Evolutionary conservation across 2,113 vertebrate species (phyloP), one percentile per base, ranked within the genome.

Genomic region (Antennarius striatus): DNA sequence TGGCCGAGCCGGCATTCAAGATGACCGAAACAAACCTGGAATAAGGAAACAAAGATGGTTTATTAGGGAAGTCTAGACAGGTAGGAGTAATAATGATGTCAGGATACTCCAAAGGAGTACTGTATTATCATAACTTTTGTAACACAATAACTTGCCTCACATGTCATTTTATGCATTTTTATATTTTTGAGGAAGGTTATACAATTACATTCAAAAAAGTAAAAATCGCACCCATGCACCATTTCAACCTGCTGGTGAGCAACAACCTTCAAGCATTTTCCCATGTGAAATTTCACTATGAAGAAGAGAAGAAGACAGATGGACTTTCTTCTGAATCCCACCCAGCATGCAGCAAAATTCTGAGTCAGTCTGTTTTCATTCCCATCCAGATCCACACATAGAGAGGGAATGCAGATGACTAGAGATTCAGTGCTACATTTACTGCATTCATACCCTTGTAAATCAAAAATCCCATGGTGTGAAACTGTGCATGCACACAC

Each of bases 311-410:
- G 58, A 56, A 74, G 68, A 69, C 85, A 86, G 85, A 86, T 90
- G 86, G 90, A 82, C 77, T 78, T 83, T 77, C 52, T 66, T 85
- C 75, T 82, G 78, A 87, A 82, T 73, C 28, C 63, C 11, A 43
- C 51, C 54, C 83, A 78, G 62, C 71, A 70, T 4, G 50, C 46
- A 61, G 80, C 62, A 36, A 36, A 36, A 36, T 3, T 36, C 32
- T 36, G 32, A 52, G 10, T 71, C 75, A 47, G 71, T 59, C 62
- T 68, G 36, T 56, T 81, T 81, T 80, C 55, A 80, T 49, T 71
- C 50, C 56, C 13, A 78, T 78, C 67, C 73, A 67, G 32, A 45
- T 75, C 65, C 71, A 53, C 61, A 58, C 56, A 70, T 28, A 71
- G 50, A 4, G 4, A 72, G 54, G 49, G 57, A 49, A 76, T 55